phyloP scores from a whole-genome alignment of 92 coral and sea anemone species.

The Hydrozoanthus gracilis region DNA sequence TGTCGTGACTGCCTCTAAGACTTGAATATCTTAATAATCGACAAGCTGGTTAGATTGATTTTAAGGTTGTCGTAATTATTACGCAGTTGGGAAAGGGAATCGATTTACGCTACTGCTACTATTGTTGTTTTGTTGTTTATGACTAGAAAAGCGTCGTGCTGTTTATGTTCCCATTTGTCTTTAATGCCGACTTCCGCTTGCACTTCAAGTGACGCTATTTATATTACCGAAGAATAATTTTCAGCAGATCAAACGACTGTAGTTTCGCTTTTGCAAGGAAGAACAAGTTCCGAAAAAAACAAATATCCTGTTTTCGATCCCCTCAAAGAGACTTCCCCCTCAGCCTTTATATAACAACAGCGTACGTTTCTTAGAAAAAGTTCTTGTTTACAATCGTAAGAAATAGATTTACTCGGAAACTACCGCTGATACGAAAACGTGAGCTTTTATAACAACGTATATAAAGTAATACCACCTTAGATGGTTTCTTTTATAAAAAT shows the following conservation, averaged over 20 bases:
- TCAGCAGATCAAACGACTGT: background rate
- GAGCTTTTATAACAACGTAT: no score
- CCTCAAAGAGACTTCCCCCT: background rate
- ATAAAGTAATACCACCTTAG: no score
- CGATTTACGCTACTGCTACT: background rate
- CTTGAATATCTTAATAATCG: background rate
- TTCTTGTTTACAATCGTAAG: slow-evolving; percentile 5
- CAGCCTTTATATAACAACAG: background rate
- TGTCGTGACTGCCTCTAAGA: background rate
- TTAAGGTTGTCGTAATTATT: background rate
- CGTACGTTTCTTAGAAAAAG: slow-evolving; percentile 27
- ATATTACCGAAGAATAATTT: background rate
- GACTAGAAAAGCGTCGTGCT: background rate
- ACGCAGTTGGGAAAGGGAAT: background rate
- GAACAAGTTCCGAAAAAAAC: background rate
- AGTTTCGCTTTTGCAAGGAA: slow-evolving; percentile 22
- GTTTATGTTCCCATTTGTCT: background rate
- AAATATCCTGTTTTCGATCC: background rate
- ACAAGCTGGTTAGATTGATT: background rate
- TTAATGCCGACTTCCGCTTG: slow-evolving; percentile 34
- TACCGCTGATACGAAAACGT: background rate
- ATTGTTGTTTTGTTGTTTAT: background rate
- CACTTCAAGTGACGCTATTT: background rate
- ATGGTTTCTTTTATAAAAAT: background rate
- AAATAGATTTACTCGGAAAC: slow-evolving; percentile 10